Evolutionary conservation across 92 coral and sea anemone genomes (phyloP).

Genomic region (Virgularia gustaviana): DNA sequence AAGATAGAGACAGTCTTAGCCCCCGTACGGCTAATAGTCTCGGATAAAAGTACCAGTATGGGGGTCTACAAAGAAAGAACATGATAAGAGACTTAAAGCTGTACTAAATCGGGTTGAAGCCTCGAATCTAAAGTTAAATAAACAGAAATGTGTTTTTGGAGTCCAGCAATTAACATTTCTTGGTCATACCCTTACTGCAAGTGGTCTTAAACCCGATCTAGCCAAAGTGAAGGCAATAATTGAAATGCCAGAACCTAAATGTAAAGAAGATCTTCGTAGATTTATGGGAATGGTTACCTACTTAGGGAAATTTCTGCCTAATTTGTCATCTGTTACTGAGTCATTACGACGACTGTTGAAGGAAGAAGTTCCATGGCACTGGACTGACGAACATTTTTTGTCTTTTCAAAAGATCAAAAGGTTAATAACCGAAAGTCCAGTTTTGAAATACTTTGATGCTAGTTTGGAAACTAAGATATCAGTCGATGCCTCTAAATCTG

Average conservation of each 20-base stretch:
- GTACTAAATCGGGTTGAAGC: not conserved
- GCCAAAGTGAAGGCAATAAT: not conserved
- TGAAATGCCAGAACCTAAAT: slow-evolving; percentile 14
- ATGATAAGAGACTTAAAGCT: not conserved
- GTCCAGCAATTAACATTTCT: slow-evolving; percentile 6
- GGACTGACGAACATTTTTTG: not conserved
- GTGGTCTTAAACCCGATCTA: slow-evolving; percentile 1
- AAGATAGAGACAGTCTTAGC: no score
- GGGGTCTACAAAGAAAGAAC: not conserved
- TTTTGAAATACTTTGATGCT: not conserved
- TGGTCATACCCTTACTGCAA: slow-evolving; percentile 11
- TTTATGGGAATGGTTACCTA: slow-evolving; percentile 9
- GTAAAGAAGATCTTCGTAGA: not conserved
- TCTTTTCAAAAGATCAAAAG: not conserved
- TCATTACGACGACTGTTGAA: not conserved
- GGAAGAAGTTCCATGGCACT: not conserved
- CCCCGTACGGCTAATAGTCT: no score
- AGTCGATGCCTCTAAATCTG: not conserved
- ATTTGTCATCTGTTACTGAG: not conserved
- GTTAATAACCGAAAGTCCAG: not conserved
- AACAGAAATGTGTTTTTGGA: slow-evolving; percentile 3
- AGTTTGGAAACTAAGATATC: not conserved
- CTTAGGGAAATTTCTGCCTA: slow-evolving; percentile 6
- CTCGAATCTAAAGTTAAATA: slow-evolving; percentile 10
- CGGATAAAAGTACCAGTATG: not conserved